phyloP scores from a whole-genome alignment of 2,888 invertebrate species.

The Lagria hirta region DNA sequence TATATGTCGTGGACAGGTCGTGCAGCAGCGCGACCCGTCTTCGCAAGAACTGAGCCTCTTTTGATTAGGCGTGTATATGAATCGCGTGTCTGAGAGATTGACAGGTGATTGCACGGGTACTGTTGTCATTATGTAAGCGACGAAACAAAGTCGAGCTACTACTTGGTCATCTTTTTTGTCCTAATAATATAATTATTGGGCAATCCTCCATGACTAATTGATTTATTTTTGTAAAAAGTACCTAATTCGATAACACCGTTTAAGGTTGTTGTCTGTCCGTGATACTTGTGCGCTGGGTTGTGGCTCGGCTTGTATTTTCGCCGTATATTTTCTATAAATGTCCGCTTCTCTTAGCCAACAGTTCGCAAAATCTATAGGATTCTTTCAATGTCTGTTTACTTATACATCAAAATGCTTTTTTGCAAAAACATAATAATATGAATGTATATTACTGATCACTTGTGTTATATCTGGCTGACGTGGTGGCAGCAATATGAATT shows the following conservation, averaged over 20 bases:
- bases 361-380: constrained; percentile 48
- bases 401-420: constrained; percentile 43
- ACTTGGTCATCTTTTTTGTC: constrained; percentile 4
- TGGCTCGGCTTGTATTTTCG: constrained; percentile 21
- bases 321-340: constrained; percentile 46
- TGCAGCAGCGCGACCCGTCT: constrained; percentile 34
- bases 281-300: constrained; percentile 13
- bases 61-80: constrained; percentile 32
- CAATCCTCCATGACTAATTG: constrained; percentile 27
- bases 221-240: constrained; percentile 29
- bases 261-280: constrained; percentile 19
- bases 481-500: constrained; percentile 54
- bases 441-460: constrained; percentile 44
- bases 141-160: constrained; percentile 9
- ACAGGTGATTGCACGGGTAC: constrained; percentile 52
- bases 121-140: constrained; percentile 34
- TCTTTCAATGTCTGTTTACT: constrained; percentile 45
- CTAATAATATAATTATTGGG: no score
- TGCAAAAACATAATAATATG: constrained; percentile 36
- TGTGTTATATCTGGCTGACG: constrained; percentile 41
- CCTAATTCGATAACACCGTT: constrained; percentile 5
- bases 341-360: constrained; percentile 51
- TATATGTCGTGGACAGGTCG: constrained; percentile 42
- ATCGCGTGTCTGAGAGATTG: constrained; percentile 47
- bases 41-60: constrained; percentile 49